Evolutionary conservation across 2,888 invertebrate species (phyloP), one percentile per base, ranked within the genome.

Genomic region (Bembecia ichneumoniformis): DNA sequence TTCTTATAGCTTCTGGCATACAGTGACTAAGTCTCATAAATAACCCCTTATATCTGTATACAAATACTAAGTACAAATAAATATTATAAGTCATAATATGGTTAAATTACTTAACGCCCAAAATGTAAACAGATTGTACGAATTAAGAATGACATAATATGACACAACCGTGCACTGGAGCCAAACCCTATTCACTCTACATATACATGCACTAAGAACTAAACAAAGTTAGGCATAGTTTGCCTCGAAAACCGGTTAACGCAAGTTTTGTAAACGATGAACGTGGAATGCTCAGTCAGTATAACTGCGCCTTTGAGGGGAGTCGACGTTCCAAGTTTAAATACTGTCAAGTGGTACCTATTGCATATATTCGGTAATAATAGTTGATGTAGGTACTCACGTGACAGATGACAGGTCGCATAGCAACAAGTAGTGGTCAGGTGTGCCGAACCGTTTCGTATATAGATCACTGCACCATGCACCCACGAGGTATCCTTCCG

Each of bases 401-500:
- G 64, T 40, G 62, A 49, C 44, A 11, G 43, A 46, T 14, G 40
- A 36, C 34, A 13, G 53, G 47, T 46, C 47, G 63, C 3, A 13
- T n/a, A 66, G 77, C 77, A 74, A 76, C 78, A 75, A 74, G 77
- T 78, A 58, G 56, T 13, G 51, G 45, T 47, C 50, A 52, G 16
- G 20, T 49, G 17, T 13, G 51, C 50, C 49, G 54, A 49, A 52
- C 53, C 48, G 47, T 49, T 40, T 48, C 53, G 55, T 53, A 58
- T 55, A 58, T 28, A 28, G 28, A 28, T 58, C 70, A 74, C 68
- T 70, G 67, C 82, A 77, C 74, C 64, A 62, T 71, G 74, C 78
- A 82, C 77, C 63, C 49, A 56, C 61, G 57, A 58, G 35, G 63
- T 68, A 75, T 72, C 71, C 78, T 82, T 79, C 83, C 83, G 79